Base-by-base conservation (phyloP, 2,113 vertebrate genomes). In the Callocephalon fimbriatum region DNA sequence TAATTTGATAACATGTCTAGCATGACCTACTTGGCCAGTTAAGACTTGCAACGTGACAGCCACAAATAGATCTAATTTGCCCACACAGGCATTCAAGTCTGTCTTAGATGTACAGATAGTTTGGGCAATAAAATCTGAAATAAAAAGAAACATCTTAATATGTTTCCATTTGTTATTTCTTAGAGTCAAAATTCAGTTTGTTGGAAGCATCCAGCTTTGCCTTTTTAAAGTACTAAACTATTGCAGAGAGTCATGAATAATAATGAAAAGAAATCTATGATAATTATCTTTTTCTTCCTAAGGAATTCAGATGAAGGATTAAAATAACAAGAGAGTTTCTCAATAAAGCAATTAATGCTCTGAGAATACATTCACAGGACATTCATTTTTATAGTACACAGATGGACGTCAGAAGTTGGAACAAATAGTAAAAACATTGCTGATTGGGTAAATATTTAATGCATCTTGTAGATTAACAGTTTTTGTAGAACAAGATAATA, bases 301-400 rank as follows among this genome's bases (percentile, higher is more conserved):
- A 92, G 22, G n/a, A 81, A 75, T 82, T 91, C 67, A 73, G 50
- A 53, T 76, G 67, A 56, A 71, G 31, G 32, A 79, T 86, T 92
- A 90, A 88, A 94, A 90, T 67, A 79, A 42, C 25, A 68, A 51
- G 32, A 73, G 21, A 48, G 4, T 78, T 81, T 68, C 48, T 88
- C 44, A 73, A 13, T 77, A 63, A 63, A 82, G 32, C 51, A 92
- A 83, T 80, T 77, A 84, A 78, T 78, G 44, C 59, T 80, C 51
- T 58, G 53, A 58, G n/a, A 84, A 77, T 26, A 47, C 9, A 35
- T 81, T 82, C 62, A 68, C 26, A 59, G 40, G 35, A 35, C 44
- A 7, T 38, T 87, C 5, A 19, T 54, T 86, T 86, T 84, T 40
- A 37, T 84, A 45, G 32, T 51, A 32, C 26, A 44, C 8, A 7